phyloP scores from a whole-genome alignment of 2,888 invertebrate species.

The Gastracanthus pulcherrimus region DNA sequence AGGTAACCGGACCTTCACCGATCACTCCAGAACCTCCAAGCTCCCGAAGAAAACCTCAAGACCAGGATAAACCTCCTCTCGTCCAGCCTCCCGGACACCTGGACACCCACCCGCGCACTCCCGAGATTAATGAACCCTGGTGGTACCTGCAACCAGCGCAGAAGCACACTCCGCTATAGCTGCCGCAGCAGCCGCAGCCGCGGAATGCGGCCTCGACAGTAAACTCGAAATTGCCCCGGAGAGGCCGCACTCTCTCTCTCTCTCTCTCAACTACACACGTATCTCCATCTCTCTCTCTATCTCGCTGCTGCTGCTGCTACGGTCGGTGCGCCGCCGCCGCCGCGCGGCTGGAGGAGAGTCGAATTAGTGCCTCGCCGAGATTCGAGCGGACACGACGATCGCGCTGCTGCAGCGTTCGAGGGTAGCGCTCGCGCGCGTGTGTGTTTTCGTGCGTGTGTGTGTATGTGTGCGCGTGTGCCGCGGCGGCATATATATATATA shows the following conservation, averaged over 20 bases:
- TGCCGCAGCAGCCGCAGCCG: conserved; percentile 51
- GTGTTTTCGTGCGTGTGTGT: too few species aligned
- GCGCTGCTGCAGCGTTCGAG: not conserved
- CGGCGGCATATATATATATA: too few species aligned
- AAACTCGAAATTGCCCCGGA: conserved; percentile 41
- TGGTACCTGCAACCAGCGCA: too few species aligned
- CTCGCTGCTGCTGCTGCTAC: not conserved
- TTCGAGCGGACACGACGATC: conserved; percentile 39
- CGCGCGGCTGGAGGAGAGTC: conserved; percentile 7
- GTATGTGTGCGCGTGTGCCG: too few species aligned
- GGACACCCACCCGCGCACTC: too few species aligned
- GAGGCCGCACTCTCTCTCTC: conserved; percentile 10
- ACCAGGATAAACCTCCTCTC: too few species aligned
- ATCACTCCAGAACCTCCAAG: not conserved
- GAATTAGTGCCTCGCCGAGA: conserved; percentile 51
- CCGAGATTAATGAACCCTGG: conserved; percentile 58
- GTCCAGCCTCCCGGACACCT: not conserved
- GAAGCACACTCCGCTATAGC: conserved; percentile 49
- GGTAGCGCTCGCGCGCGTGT: not conserved
- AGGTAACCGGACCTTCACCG: too few species aligned
- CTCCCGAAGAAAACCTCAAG: not conserved
- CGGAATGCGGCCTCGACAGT: conserved; percentile 63
- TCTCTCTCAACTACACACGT: too few species aligned
- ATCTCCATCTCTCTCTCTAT: not conserved
- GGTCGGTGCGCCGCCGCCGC: not conserved